These are phyloP conservation scores for Teinopalpus imperialis DNA, from an alignment of 2,888 invertebrate species.

Conservation along the genomic window DNA sequence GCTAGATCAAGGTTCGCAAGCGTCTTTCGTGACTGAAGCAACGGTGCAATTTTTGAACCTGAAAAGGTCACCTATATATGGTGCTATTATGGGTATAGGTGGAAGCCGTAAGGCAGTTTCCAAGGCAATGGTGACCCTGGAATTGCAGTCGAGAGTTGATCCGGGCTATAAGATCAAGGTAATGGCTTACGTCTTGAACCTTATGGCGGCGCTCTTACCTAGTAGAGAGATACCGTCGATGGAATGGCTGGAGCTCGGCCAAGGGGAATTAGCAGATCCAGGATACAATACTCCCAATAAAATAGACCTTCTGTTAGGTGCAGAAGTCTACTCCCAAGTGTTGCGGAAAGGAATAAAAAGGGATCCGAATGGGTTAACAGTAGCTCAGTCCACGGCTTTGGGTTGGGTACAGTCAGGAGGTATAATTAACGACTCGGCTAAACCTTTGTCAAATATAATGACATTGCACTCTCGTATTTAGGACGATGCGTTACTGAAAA, in stretches of 20 bases:
- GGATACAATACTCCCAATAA: constrained; percentile 13
- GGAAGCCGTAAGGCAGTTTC: constrained; percentile 16
- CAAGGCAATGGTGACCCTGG: constrained; percentile 27
- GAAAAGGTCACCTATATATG: constrained; percentile 14
- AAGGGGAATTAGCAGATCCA: constrained; percentile 26
- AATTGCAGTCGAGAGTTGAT: constrained; percentile 26
- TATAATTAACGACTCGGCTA: not conserved
- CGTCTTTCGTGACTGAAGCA: constrained; percentile 24
- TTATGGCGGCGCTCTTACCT: constrained; percentile 20
- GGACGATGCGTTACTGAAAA: not conserved
- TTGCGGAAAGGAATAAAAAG: constrained; percentile 17
- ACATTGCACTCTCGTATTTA: not conserved
- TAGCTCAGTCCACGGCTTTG: constrained; percentile 22
- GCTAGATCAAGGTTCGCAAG: constrained; percentile 25
- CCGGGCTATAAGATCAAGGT: constrained; percentile 12
- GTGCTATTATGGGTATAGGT: constrained; percentile 21
- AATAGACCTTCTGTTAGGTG: constrained; percentile 26
- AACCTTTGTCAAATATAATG: not conserved
- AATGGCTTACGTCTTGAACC: constrained; percentile 20
- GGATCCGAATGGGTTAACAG: constrained; percentile 2
- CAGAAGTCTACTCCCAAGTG: constrained; percentile 22
- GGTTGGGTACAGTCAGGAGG: constrained; percentile 26
- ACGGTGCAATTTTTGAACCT: constrained; percentile 23
- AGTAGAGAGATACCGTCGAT: not conserved
- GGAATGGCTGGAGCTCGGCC: constrained; percentile 13